A percentile compares a stretch with the other conserved stretches of the same genome.
These are phyloP conservation scores for Tetramorium parvispinum DNA, from an alignment of 1,140 invertebrate species.

Conservation along the genomic window DNA sequence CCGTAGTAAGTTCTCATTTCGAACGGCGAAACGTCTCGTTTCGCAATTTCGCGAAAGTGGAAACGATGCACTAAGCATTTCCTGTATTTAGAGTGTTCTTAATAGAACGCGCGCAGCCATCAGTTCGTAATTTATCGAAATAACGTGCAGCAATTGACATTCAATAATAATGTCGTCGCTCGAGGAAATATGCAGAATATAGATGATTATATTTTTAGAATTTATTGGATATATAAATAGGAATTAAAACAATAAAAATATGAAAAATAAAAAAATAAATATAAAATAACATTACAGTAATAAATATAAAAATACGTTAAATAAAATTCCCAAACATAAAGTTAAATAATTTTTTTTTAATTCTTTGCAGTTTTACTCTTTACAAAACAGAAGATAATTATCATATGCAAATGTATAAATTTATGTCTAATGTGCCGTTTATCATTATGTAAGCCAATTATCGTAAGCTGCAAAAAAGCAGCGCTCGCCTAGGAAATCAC, in stretches of 20 bases:
- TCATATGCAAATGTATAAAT: neutral
- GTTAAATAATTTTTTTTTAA: neutral
- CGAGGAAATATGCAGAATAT: neutral
- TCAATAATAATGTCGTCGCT: neutral
- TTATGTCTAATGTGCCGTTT: neutral
- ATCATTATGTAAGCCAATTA: neutral
- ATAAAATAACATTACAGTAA: neutral
- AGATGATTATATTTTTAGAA: neutral
- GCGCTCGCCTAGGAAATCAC: neutral
- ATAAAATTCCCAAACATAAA: neutral
- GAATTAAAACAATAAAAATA: neutral
- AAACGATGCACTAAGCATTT: neutral
- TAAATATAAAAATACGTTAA: neutral
- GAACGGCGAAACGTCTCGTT: neutral
- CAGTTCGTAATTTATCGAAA: constrained; percentile 11
- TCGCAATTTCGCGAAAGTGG: constrained; percentile 19
- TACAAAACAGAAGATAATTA: constrained; percentile 11
- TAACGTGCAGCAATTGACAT: neutral
- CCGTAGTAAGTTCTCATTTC: neutral
- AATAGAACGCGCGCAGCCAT: neutral
- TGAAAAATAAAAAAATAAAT: neutral
- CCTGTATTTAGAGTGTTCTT: neutral
- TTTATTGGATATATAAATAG: neutral
- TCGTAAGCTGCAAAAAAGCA: neutral
- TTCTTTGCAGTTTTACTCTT: neutral